Conservation (phyloP, 2,797 vertebrate species). For the Coilia nasus region DNA sequence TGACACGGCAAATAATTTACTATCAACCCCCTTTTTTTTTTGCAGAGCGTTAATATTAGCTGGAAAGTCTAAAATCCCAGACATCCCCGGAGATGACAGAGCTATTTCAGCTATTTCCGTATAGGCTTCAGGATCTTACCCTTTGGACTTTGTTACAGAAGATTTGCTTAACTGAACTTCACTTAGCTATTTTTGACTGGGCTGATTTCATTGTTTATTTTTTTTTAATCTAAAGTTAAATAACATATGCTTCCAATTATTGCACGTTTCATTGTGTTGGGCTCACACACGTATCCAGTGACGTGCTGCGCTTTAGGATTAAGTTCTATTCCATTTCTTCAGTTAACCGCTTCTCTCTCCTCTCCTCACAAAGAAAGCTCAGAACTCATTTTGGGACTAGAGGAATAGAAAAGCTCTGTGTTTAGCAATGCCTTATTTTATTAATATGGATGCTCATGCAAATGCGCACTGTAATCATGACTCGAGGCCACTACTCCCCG, state of each 20-base stretch:
- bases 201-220: no score
- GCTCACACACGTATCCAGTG: no score
- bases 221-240: no score
- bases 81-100: constrained; percentile 3
- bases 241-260: no score
- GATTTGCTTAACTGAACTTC: neutral
- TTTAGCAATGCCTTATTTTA: neutral
- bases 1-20: constrained; percentile 15
- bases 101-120: neutral
- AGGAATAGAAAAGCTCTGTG: neutral
- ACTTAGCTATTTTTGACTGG: neutral
- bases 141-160: neutral
- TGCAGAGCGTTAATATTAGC: neutral
- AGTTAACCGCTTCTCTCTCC: neutral
- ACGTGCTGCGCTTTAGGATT: no score
- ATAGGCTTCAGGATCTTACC: neutral
- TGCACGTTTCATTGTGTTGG: no score
- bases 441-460: constrained; percentile 12
- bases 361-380: neutral
- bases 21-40: neutral
- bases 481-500: neutral
- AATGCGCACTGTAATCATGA: neutral
- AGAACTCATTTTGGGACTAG: neutral
- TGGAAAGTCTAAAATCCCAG: constrained; percentile 2
- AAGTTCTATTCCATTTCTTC: no score